Evolutionary conservation across 64 coral and sea anemone genomes (phyloP).

Genomic region (Catalaphyllia jardinei): DNA sequence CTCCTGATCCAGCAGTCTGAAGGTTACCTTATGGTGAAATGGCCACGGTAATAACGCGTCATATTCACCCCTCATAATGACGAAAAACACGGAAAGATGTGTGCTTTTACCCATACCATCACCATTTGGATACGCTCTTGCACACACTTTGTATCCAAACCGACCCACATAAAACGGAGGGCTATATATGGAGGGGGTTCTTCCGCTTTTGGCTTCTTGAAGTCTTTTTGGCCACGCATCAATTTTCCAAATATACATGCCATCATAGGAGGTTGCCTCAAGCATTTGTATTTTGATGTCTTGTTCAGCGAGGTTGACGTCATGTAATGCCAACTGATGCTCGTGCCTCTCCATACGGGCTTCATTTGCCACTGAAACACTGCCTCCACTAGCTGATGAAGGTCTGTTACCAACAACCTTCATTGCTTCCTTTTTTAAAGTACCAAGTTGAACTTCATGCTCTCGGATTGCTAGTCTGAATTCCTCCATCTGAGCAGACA

Average conservation of each 20-base stretch:
- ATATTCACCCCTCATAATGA: slow-evolving; percentile 42
- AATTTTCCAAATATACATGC: slow-evolving; percentile 59
- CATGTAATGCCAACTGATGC: slow-evolving; percentile 25
- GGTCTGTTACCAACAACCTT: not conserved
- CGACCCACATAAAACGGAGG: slow-evolving; percentile 28
- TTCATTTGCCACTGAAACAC: not conserved
- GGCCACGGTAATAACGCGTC: slow-evolving; percentile 48
- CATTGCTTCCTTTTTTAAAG: not conserved
- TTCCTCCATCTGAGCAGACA: slow-evolving; percentile 15
- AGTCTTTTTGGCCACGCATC: slow-evolving; percentile 31
- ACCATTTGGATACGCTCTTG: slow-evolving; percentile 25
- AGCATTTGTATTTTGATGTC: slow-evolving; percentile 50
- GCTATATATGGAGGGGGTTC: slow-evolving; percentile 15
- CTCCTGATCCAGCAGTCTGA: slow-evolving; percentile 21
- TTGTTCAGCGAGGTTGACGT: slow-evolving; percentile 35
- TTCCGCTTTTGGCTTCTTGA: slow-evolving; percentile 4
- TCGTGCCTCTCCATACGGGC: slow-evolving; percentile 31
- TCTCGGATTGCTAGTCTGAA: not conserved
- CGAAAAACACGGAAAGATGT: slow-evolving; percentile 32
- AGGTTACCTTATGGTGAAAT: slow-evolving; percentile 3
- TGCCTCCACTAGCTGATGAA: too few relatives aligned
- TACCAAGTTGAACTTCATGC: not conserved
- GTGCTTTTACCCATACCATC: slow-evolving; percentile 43
- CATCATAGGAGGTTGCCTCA: slow-evolving; percentile 46
- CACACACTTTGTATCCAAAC: slow-evolving; percentile 50